phyloP scores from a whole-genome alignment of 2,888 invertebrate species.

The Drosophila mayaguana region DNA sequence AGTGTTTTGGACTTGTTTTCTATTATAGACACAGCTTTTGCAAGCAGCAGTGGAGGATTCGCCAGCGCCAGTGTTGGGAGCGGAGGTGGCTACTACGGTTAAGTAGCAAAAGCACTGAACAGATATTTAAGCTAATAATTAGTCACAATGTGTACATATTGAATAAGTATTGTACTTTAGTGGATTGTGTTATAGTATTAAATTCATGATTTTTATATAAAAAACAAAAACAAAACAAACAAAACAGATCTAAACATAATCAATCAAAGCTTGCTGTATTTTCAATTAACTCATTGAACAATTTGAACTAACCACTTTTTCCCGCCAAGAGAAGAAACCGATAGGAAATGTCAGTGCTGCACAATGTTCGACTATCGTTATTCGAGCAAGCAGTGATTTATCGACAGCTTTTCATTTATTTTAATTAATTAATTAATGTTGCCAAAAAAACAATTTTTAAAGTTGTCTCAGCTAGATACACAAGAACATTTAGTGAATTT shows the following conservation, averaged over 20 bases:
- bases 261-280: background rate
- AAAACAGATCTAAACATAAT: too few species aligned
- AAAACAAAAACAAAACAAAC: conserved; percentile 1
- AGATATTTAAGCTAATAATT: conserved; percentile 35
- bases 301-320: background rate
- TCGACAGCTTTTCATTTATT: background rate
- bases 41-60: conserved; percentile 73
- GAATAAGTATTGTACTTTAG: conserved; percentile 43
- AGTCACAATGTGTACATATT: conserved; percentile 33
- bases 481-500: background rate
- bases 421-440: background rate
- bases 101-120: conserved; percentile 12
- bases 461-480: background rate
- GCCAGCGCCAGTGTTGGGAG: conserved; percentile 64
- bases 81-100: conserved; percentile 69
- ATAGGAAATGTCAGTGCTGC: conserved; percentile 26
- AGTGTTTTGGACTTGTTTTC: conserved; percentile 72
- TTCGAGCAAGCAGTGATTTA: too few species aligned
- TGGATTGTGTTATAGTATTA: conserved; percentile 29
- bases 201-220: conserved; percentile 27
- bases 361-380: conserved; percentile 1
- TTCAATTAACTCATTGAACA: background rate
- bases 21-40: conserved; percentile 70
- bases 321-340: conserved; percentile 13
- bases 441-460: background rate